phyloP scores from a whole-genome alignment of 2,888 invertebrate species.

The Exocentrus adspersus region DNA sequence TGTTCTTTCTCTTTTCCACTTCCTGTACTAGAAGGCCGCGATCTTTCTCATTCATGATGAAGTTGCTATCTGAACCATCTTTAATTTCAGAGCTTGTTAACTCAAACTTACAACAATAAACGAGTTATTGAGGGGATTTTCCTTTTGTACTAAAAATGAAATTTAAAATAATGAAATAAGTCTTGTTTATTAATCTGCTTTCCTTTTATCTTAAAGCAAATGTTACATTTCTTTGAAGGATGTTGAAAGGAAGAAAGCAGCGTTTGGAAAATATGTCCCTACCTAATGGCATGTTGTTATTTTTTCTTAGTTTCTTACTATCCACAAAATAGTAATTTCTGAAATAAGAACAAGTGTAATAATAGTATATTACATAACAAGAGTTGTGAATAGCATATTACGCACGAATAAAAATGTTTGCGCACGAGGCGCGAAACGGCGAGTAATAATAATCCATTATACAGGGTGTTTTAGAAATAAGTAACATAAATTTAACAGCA shows the following conservation, averaged over 20 bases:
- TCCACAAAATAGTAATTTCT: no score
- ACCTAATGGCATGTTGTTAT: background rate
- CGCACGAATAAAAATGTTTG: no score
- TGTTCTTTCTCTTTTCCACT: conserved; percentile 47
- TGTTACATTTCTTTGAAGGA: background rate
- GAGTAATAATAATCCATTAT: no score
- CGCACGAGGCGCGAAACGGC: no score
- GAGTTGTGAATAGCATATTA: no score
- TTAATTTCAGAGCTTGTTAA: conserved; percentile 68
- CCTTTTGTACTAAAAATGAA: conserved; percentile 43
- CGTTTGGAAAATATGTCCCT: background rate
- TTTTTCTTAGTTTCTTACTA: no score
- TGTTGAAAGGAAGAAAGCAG: background rate
- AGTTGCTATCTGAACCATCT: conserved; percentile 72
- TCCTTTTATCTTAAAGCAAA: background rate
- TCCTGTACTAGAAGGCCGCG: conserved; percentile 56
- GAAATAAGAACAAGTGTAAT: no score
- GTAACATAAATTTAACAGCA: no score
- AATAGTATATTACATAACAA: no score
- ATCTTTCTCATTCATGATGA: conserved; percentile 66
- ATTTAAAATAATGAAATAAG: conserved; percentile 44
- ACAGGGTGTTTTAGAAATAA: no score
- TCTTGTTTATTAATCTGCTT: conserved; percentile 16
- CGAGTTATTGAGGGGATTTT: conserved; percentile 50
- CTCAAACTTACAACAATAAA: conserved; percentile 57